Evolutionary conservation across 2,113 vertebrate genomes (phyloP).

Genomic region (Lamprologus speciosus): DNA sequence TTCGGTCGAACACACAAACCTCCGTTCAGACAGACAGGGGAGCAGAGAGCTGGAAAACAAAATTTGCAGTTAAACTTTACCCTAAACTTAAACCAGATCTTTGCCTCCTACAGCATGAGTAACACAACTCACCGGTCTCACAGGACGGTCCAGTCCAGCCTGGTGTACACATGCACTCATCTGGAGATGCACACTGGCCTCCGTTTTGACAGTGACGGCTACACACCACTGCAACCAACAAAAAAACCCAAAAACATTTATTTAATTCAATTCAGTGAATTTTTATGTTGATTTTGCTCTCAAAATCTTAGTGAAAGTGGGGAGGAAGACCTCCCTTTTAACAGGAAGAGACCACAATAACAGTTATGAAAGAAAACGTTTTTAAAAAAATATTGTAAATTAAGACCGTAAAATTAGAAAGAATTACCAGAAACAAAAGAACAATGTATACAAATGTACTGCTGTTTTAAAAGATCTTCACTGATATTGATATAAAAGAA

Average conservation of each 20-base stretch:
- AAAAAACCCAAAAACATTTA: rapidly evolving
- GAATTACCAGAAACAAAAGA: not conserved
- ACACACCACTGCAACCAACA: constrained; percentile 68
- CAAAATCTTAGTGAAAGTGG: not conserved
- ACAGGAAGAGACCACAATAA: not conserved
- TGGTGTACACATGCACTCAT: constrained; percentile 64
- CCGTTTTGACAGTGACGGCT: constrained; percentile 77
- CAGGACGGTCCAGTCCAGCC: constrained; percentile 78
- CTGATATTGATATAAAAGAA: not conserved
- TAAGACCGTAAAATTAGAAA: not conserved
- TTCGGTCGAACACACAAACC: constrained; percentile 55
- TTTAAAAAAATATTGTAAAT: not conserved
- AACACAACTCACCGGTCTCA: constrained; percentile 64
- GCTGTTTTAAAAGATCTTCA: not conserved
- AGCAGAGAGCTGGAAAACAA: constrained; percentile 55
- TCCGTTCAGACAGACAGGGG: constrained; percentile 67
- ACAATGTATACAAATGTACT: not conserved
- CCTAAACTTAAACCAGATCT: not conserved
- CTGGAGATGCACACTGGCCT: constrained; percentile 69
- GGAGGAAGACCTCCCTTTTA: not conserved
- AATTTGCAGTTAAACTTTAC: not conserved
- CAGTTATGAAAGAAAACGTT: not conserved
- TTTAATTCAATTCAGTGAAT: not conserved
- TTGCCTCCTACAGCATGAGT: not conserved
- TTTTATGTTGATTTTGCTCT: not conserved